Percentiles rank a stretch among this genome's conserved stretches.
phyloP scores from a whole-genome alignment of 2,113 vertebrate species.

The Sinocyclocheilus anshuiensis region DNA sequence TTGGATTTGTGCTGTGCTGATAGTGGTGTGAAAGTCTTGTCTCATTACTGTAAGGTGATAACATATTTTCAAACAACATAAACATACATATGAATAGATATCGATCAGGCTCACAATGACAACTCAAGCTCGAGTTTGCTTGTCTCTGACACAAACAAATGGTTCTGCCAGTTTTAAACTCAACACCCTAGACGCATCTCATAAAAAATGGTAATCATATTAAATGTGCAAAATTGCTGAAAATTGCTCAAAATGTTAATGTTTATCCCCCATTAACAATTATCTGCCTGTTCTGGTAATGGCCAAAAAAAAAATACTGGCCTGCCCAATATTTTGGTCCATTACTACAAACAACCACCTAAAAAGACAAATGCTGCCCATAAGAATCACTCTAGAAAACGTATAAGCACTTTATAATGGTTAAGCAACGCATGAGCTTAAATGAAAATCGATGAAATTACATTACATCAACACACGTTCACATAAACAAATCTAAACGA shows the following conservation, averaged over 20 bases:
- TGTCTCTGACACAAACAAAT: slow-evolving; percentile 9
- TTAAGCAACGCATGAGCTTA: not conserved
- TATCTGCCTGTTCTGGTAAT: too few species aligned
- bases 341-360: not conserved
- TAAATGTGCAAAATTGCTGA: not conserved
- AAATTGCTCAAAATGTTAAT: not conserved
- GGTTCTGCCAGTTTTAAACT: not conserved
- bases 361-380: not conserved
- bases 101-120: slow-evolving; percentile 30
- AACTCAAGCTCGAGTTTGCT: not conserved
- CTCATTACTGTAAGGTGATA: slow-evolving; percentile 35
- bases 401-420: not conserved
- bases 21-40: not conserved
- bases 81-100: slow-evolving; percentile 33
- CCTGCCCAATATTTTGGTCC: not conserved
- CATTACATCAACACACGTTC: not conserved
- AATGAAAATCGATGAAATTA: not conserved
- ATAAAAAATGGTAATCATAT: not conserved
- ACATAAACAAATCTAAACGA: slow-evolving; percentile 30
- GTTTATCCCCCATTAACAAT: too few species aligned
- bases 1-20: not conserved
- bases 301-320: too few species aligned
- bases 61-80: slow-evolving; percentile 49
- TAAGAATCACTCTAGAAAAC: not conserved
- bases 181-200: not conserved